These are phyloP conservation scores for Diadema setosum DNA, from an alignment of 35 echinoderm and acorn worm genomes.

Conservation along the genomic window DNA sequence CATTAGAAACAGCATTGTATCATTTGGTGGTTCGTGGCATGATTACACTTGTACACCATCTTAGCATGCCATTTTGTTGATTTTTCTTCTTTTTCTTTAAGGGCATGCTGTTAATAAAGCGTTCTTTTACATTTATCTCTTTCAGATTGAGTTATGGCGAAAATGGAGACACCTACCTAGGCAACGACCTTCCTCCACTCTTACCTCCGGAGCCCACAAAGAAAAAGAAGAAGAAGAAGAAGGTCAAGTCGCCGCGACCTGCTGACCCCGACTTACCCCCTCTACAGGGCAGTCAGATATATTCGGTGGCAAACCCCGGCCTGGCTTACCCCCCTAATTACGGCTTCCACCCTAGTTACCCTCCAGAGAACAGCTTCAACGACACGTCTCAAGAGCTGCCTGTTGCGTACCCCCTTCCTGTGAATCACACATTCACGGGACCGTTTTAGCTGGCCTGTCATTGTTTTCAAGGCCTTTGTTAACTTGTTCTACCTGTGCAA, in stretches of 20 bases:
- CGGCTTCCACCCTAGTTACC: not conserved
- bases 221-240: constrained; percentile 10
- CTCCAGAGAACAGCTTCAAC: constrained; percentile 4
- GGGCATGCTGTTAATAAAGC: no score
- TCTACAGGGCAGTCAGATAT: not conserved
- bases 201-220: not conserved
- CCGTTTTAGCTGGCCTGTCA: constrained; percentile 1
- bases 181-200: not conserved
- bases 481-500: no score
- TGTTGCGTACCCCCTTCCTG: not conserved
- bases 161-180: not conserved
- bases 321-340: not conserved
- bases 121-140: no score
- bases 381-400: not conserved
- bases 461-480: no score
- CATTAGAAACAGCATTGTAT: no score
- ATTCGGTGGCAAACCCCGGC: not conserved
- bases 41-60: no score
- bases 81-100: no score
- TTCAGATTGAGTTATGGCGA: not conserved
- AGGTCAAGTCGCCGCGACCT: not conserved
- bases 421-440: not conserved
- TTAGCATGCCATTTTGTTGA: no score
- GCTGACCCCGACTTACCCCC: not conserved
- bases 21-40: no score